Conservation (phyloP, 2,113 vertebrate species). For the Spea multiplicata region DNA sequence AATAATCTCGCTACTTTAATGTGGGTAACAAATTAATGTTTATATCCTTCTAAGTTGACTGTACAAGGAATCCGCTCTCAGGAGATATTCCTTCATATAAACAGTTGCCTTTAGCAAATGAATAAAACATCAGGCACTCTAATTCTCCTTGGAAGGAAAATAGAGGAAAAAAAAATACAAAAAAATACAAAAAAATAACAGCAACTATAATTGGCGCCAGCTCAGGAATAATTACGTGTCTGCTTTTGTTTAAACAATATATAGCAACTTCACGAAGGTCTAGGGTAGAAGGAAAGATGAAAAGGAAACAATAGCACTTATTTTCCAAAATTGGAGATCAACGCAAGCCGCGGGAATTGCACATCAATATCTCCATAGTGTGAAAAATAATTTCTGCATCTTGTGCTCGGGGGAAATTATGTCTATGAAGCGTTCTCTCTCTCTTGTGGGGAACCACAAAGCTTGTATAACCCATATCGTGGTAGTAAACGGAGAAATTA, state of each 20-base stretch:
- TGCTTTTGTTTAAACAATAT: constrained; percentile 8
- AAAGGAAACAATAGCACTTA: constrained; percentile 17
- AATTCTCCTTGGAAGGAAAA: constrained; percentile 5
- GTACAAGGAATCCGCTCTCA: constrained; percentile 35
- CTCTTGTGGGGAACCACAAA: neutral
- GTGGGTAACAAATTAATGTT: constrained; percentile 28
- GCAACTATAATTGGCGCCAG: constrained; percentile 9
- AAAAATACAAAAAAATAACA: neutral
- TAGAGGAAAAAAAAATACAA: neutral
- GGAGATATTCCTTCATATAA: constrained; percentile 35
- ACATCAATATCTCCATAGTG: constrained; percentile 8
- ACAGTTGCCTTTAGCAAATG: constrained; percentile 38
- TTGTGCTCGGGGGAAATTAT: constrained; percentile 24
- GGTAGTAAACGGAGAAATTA: neutral
- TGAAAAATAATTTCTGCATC: constrained; percentile 15
- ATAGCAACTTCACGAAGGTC: constrained; percentile 10
- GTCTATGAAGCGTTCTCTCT: neutral
- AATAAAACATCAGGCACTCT: constrained; percentile 40
- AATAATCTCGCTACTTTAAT: neutral
- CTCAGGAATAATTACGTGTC: constrained; percentile 19
- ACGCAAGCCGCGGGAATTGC: constrained; percentile 4
- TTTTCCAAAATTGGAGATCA: constrained; percentile 19
- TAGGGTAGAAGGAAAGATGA: constrained; percentile 4
- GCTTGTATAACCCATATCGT: neutral
- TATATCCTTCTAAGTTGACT: constrained; percentile 38